Evolutionary conservation across 2,888 invertebrate species (phyloP), one percentile per base, ranked within the genome.

Genomic region (Ichneumoninae sp.): DNA sequence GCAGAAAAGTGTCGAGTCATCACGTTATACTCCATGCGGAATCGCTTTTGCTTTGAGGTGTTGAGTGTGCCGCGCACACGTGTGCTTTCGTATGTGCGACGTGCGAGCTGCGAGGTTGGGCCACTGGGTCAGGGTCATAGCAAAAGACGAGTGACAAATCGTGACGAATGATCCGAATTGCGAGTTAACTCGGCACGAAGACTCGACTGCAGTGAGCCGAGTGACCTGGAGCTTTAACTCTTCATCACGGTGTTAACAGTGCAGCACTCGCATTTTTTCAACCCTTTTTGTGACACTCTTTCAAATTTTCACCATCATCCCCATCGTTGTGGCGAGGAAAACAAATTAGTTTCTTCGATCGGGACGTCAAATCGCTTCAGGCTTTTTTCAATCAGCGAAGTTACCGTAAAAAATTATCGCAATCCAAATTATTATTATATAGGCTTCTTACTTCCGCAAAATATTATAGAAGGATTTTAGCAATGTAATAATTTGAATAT

Each of bases 101-200:
- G 66, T 54, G 26, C 16, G 68, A 44, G 47, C 40, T 71, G 52
- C 33, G 33, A 62, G 26, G 69, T 47, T 69, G 30, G 65, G 70
- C 52, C 50, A 76, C 52, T 70, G 81, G 81, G 81, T 70, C 81
- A 81, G 44, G 70, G 76, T 76, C 66, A 26, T 52, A 60, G 44
- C 62, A 76, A 54, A 57, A 81, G 70, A 76, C 60, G 68, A 76
- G 70, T 71, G 70, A 81, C 52, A 65, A 69, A 81, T 76, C 76
- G 81, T 76, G 76, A 81, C 75, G 44, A 81, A 81, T 65, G 44
- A 70, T 76, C 33, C 57, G 36, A 54, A 70, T 76, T 16, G 54
- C 70, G 76, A 62, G 76, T 70, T 70, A 81, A 65, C 70, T 52
- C 69, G 33, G 16, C 22, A 40, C 33, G 50, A 52, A 70, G 52